Conservation (phyloP, 2,797 vertebrate species). For the Sebastes cheni region DNA sequence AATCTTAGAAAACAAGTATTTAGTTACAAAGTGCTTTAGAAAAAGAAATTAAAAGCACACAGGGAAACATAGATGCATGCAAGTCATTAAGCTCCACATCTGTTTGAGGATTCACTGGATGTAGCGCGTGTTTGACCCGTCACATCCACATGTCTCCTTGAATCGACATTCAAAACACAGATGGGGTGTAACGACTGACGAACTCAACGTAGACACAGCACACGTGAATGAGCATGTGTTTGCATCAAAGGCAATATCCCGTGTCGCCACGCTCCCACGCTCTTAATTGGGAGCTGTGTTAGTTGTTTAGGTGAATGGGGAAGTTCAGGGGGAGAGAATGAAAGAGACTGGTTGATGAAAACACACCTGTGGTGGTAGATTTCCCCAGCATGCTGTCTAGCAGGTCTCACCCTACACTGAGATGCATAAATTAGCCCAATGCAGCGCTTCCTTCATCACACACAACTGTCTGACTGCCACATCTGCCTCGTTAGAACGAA, state of each 20-base stretch:
- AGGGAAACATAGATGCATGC: neutral
- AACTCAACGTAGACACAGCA: neutral
- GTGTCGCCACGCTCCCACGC: neutral
- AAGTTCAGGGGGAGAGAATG: conserved; percentile 62
- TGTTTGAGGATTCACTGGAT: conserved; percentile 8
- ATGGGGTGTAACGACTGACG: conserved; percentile 5
- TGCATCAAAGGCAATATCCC: conserved; percentile 64
- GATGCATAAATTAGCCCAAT: conserved; percentile 63
- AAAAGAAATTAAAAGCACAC: neutral
- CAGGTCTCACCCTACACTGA: conserved; percentile 36
- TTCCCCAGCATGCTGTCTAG: conserved; percentile 47
- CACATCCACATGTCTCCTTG: conserved; percentile 25
- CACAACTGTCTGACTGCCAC: conserved; percentile 38
- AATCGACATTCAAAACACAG: conserved; percentile 36
- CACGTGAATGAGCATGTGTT: conserved; percentile 50
- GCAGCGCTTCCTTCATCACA: conserved; percentile 19
- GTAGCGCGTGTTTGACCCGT: conserved; percentile 23
- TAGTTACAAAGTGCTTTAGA: neutral
- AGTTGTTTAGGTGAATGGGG: conserved; percentile 47
- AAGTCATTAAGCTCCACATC: neutral
- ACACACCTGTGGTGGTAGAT: conserved; percentile 63
- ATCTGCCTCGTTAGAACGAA: conserved; percentile 54
- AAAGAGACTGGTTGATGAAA: conserved; percentile 80
- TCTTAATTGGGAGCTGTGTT: conserved; percentile 71
- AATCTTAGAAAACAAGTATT: neutral